Percentiles rank a stretch among this genome's conserved stretches.
Conservation (phyloP, 2,888 invertebrate species). For the Nasonovia ribisnigri region DNA sequence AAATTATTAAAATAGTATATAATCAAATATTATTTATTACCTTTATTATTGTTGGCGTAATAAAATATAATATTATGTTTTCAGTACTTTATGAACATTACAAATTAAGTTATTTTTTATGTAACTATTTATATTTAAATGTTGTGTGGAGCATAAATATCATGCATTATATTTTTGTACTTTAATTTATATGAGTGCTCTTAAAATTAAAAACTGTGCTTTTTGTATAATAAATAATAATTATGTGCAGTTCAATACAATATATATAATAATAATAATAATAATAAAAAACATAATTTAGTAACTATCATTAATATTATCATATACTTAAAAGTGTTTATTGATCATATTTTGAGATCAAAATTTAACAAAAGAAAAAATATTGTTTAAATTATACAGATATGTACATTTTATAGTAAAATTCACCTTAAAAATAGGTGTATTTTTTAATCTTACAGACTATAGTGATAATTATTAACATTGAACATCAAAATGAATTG, state of each 20-base stretch:
- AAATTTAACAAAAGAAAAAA: slow-evolving; percentile 27
- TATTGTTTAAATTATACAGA: background rate
- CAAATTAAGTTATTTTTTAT: background rate
- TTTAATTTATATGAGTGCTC: slow-evolving; percentile 42
- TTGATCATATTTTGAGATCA: slow-evolving; percentile 61
- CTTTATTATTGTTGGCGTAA: background rate
- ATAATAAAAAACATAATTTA: background rate
- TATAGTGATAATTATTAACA: slow-evolving; percentile 18
- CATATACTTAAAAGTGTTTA: background rate
- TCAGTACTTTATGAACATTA: slow-evolving; percentile 22
- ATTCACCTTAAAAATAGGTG: slow-evolving; percentile 23
- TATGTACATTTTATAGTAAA: background rate
- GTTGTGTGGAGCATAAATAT: background rate
- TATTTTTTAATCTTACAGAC: background rate
- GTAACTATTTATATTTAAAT: background rate
- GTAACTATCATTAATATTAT: background rate
- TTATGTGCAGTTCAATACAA: background rate
- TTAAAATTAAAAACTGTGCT: slow-evolving; percentile 10
- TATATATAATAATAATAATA: background rate
- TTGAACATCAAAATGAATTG: background rate
- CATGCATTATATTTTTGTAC: slow-evolving; percentile 43
- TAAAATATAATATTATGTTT: background rate
- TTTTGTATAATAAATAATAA: slow-evolving; percentile 37
- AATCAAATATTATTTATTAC: slow-evolving; percentile 4
- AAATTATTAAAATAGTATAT: slow-evolving; percentile 31